phyloP scores from a whole-genome alignment of 2,888 invertebrate genomes.

The Tryphoninae sp. region DNA sequence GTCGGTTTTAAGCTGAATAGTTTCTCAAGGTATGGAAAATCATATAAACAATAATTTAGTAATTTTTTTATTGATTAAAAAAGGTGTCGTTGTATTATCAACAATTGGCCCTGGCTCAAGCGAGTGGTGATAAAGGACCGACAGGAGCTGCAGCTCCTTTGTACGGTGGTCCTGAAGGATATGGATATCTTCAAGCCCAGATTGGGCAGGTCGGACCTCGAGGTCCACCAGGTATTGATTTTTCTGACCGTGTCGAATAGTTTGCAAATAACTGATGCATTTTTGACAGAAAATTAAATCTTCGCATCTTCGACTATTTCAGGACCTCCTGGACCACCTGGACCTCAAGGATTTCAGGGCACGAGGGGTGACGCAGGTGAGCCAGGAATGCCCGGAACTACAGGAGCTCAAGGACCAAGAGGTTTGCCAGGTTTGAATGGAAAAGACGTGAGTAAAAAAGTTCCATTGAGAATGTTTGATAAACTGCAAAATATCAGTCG shows the following conservation, averaged over 20 bases:
- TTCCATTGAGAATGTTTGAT: too few relatives aligned
- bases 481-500: too few relatives aligned
- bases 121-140: constrained; percentile 90
- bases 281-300: not conserved
- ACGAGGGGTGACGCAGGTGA: constrained; percentile 91
- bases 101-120: constrained; percentile 87
- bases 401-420: constrained; percentile 84
- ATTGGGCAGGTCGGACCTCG: constrained; percentile 91
- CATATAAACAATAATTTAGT: not conserved
- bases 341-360: constrained; percentile 93
- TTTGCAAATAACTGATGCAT: not conserved
- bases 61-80: constrained; percentile 15
- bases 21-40: not conserved
- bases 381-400: constrained; percentile 86
- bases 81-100: constrained; percentile 88
- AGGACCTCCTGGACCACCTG: constrained; percentile 83
- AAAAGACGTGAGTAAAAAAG: constrained; percentile 85
- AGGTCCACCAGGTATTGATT: constrained; percentile 86
- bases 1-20: not conserved
- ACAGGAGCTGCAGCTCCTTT: constrained; percentile 81
- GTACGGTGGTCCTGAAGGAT: constrained; percentile 83
- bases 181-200: constrained; percentile 90
- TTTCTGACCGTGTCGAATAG: not conserved
- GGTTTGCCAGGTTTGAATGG: constrained; percentile 88
- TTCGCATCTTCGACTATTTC: constrained; percentile 31